A percentile compares a stretch with the other conserved stretches of the same genome.
These are phyloP conservation scores for Rhagoletis zephyria DNA, from an alignment of 1,140 invertebrate species.

Conservation along the genomic window DNA sequence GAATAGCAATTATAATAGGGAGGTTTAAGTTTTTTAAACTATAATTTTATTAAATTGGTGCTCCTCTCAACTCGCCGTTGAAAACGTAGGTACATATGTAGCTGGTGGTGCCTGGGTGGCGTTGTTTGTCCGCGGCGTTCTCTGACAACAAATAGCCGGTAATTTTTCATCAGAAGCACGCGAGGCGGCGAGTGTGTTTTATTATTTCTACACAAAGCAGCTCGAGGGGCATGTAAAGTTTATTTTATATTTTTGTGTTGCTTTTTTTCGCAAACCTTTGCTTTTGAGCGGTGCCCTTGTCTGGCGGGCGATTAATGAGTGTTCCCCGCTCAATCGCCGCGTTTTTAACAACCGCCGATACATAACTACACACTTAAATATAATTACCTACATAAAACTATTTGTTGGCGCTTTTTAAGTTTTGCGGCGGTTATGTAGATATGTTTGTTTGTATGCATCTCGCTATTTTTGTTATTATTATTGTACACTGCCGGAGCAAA, in stretches of 20 bases:
- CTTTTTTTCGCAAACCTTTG: not conserved
- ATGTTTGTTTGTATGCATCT: no score
- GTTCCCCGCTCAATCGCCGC: not conserved
- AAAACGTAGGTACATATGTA: no score
- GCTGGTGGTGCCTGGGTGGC: no score
- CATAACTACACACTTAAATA: not conserved
- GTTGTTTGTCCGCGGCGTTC: not conserved
- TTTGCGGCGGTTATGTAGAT: slow-evolving; percentile 23
- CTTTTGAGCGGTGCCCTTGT: not conserved
- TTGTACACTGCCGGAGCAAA: not conserved
- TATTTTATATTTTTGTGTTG: not conserved
- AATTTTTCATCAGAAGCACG: slow-evolving; percentile 10
- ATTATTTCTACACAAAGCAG: not conserved
- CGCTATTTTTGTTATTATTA: not conserved
- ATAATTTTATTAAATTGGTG: not conserved
- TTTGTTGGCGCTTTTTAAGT: slow-evolving; percentile 47
- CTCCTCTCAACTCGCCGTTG: not conserved
- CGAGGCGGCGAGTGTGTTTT: not conserved
- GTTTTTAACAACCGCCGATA: not conserved
- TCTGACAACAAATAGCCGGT: slow-evolving; percentile 7
- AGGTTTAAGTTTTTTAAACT: no score
- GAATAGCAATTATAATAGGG: no score
- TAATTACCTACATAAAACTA: no score
- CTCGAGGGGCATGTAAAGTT: not conserved
- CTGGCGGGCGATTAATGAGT: not conserved